These are phyloP conservation scores for Trissolcus brochymenae DNA, from an alignment of 2,888 invertebrate species.

Conservation along the genomic window DNA sequence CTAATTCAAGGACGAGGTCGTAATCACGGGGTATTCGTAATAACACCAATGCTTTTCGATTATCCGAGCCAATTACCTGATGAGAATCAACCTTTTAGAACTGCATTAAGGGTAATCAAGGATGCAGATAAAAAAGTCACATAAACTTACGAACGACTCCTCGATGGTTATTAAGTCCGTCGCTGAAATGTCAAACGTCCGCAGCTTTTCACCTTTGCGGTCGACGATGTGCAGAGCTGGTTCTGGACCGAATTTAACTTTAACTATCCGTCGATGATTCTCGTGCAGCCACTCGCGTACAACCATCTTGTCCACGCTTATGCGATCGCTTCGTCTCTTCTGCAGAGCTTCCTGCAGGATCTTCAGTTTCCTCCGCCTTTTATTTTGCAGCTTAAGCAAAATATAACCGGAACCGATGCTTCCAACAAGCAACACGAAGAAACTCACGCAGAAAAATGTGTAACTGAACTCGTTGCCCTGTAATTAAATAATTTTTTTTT, in stretches of 20 bases:
- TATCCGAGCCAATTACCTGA: slow-evolving; percentile 82
- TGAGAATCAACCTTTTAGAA: slow-evolving; percentile 50
- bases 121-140: background rate
- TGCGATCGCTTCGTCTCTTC: slow-evolving; percentile 79
- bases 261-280: slow-evolving; percentile 91
- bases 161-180: slow-evolving; percentile 89
- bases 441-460: slow-evolving; percentile 94
- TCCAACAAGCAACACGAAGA: slow-evolving; percentile 94
- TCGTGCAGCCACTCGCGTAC: slow-evolving; percentile 97
- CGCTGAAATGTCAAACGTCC: slow-evolving; percentile 87
- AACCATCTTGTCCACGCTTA: slow-evolving; percentile 92
- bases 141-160: slow-evolving; percentile 85
- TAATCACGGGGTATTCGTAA: slow-evolving; percentile 91
- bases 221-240: slow-evolving; percentile 91
- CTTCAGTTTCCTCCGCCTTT: slow-evolving; percentile 86
- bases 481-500: no score
- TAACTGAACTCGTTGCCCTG: slow-evolving; percentile 97
- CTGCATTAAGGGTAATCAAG: background rate
- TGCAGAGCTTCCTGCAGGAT: slow-evolving; percentile 87
- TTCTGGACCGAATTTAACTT: slow-evolving; percentile 93
- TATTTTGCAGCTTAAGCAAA: slow-evolving; percentile 93
- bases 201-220: slow-evolving; percentile 92
- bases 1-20: slow-evolving; percentile 94
- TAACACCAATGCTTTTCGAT: slow-evolving; percentile 86
- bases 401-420: slow-evolving; percentile 95